Conservation (phyloP, 1,140 invertebrate genomes). For the Drosophila gunungcola region DNA sequence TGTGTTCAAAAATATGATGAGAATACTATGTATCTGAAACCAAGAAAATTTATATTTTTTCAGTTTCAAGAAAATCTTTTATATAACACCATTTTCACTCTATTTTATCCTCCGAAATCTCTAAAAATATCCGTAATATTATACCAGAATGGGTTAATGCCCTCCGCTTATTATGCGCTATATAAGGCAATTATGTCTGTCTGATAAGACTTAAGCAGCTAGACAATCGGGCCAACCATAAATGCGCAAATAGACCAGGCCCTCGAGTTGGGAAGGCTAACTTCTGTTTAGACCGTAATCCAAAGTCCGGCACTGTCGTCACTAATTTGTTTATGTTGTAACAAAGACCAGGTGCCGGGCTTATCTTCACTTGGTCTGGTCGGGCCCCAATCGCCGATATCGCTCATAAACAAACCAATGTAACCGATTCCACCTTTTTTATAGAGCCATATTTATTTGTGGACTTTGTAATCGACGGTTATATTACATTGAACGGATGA, state of each 20-base stretch:
- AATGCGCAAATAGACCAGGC: constrained; percentile 23
- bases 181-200: constrained; percentile 26
- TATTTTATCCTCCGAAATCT: not conserved
- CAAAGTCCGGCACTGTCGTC: constrained; percentile 43
- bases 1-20: too few relatives aligned
- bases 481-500: constrained; percentile 13
- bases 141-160: constrained; percentile 20
- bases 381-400: constrained; percentile 16
- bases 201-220: constrained; percentile 36
- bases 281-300: not conserved
- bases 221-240: constrained; percentile 14
- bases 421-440: constrained; percentile 4
- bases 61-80: too few relatives aligned
- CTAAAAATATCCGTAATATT: not conserved
- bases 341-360: constrained; percentile 22
- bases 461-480: constrained; percentile 26
- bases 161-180: constrained; percentile 15
- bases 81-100: too few relatives aligned
- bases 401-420: constrained; percentile 17
- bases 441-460: not conserved
- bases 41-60: not conserved
- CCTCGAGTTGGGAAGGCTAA: constrained; percentile 17
- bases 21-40: not conserved
- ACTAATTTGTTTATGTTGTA: constrained; percentile 39
- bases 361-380: constrained; percentile 26